phyloP scores from a whole-genome alignment of 2,797 vertebrate species.

The Hephaestus fuliginosus region DNA sequence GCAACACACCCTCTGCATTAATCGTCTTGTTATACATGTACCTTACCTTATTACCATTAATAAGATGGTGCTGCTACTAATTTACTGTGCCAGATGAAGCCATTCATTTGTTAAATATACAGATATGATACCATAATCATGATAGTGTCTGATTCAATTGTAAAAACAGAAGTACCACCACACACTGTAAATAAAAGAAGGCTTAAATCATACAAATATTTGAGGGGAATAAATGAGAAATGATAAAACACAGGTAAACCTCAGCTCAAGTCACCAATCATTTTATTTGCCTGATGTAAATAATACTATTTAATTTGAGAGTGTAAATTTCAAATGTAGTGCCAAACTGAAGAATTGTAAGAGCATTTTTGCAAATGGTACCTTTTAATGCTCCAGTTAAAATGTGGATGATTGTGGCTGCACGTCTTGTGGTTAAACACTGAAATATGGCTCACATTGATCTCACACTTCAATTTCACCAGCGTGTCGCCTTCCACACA shows the following conservation, averaged over 20 bases:
- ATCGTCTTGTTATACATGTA: not conserved
- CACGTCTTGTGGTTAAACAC: not conserved
- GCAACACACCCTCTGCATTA: not conserved
- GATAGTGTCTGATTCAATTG: not conserved
- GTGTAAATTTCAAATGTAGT: not conserved
- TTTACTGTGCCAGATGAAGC: slow-evolving; percentile 3
- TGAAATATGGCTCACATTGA: not conserved
- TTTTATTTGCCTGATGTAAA: not conserved
- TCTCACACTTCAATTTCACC: not conserved
- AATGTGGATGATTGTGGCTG: not conserved
- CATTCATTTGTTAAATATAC: not conserved
- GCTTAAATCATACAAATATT: not conserved
- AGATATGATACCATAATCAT: not conserved
- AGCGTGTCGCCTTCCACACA: not conserved
- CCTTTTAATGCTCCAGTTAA: not conserved
- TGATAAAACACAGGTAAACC: not conserved
- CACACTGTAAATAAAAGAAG: not conserved
- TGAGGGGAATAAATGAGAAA: not conserved
- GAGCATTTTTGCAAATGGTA: not conserved
- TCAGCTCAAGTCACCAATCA: not conserved
- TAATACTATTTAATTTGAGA: not conserved
- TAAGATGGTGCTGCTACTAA: slow-evolving; percentile 1
- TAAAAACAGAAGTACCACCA: not conserved
- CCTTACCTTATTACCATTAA: not conserved
- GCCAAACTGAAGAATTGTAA: not conserved